phyloP scores from a whole-genome alignment of 2,797 vertebrate species.

The Anas flavirostris region DNA sequence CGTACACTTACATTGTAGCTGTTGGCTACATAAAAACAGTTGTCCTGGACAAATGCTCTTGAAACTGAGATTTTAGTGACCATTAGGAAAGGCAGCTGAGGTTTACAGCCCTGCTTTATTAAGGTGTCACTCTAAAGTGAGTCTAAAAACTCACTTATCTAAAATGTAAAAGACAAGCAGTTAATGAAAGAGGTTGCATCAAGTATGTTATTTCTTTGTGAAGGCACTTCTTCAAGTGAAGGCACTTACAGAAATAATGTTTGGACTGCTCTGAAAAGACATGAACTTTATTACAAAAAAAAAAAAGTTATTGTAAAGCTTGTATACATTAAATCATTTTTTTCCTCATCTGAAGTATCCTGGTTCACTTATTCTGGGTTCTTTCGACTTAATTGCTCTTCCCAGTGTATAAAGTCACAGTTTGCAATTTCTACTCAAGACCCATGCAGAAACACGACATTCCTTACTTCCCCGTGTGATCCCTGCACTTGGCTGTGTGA shows the following conservation, averaged over 20 bases:
- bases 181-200: not conserved
- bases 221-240: not conserved
- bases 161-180: not conserved
- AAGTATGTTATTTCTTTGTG: not conserved
- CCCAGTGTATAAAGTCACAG: not conserved
- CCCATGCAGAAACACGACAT: not conserved
- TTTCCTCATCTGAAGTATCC: not conserved
- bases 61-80: not conserved
- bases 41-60: not conserved
- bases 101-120: not conserved
- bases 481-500: not conserved
- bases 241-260: not conserved
- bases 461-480: not conserved
- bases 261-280: not conserved
- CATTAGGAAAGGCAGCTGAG: not conserved
- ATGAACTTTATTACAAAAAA: not conserved
- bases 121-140: not conserved
- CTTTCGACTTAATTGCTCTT: not conserved
- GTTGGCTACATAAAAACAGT: not conserved
- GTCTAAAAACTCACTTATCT: not conserved
- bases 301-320: not conserved
- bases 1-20: not conserved
- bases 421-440: not conserved
- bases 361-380: not conserved
- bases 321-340: not conserved